Base-by-base conservation (phyloP, 2,113 vertebrate genomes). In the Oncorhynchus clarkii region DNA sequence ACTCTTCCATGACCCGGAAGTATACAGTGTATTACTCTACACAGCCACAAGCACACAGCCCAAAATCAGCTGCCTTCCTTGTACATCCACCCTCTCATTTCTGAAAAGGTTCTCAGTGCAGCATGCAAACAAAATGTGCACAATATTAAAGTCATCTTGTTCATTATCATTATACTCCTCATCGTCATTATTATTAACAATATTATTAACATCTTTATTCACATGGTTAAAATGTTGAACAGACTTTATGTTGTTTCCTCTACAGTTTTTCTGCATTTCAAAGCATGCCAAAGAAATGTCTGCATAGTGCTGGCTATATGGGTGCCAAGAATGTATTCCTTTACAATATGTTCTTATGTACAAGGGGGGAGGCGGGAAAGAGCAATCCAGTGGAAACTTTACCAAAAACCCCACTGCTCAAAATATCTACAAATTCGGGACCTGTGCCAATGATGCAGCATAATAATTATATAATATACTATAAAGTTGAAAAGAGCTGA, bases 281-380 rank as follows among this genome's bases (percentile, higher is more conserved):
- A 91, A 94, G 92, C 94, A 94, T 94, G 93, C 94, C 91, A 92
- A 90, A 90, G 79, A 91, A 87, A 88, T 81, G 72, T 49, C 92
- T 94, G 93, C 92, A 95, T 95, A 94, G 93, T 93, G 92, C 91
- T 86, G 90, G 90, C 92, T 94, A 93, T 92, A 93, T 76, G 72
- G 85, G 89, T 89, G 91, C 90, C 93, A 89, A 83, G 82, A 88
- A 75, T 83, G n/a, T 73, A 86, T 88, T 87, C 80, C 80, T 89
- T 87, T 90, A 90, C 85, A 89, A 91, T 85, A 82, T 69, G 89
- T 78, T 73, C 69, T 75, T 91, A 93, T 93, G 82, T 93, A 94
- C 92, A 92, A 92, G 83, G 80, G 78, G 87, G 73, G 71, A 83
- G 39, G 9, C 0, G 69, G 73, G 80, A 82, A 80, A 72, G 74